Percentiles rank a stretch among this genome's conserved stretches.
These are phyloP conservation scores for Gasteruption jaculator DNA, from an alignment of 2,888 invertebrate species.

Conservation along the genomic window DNA sequence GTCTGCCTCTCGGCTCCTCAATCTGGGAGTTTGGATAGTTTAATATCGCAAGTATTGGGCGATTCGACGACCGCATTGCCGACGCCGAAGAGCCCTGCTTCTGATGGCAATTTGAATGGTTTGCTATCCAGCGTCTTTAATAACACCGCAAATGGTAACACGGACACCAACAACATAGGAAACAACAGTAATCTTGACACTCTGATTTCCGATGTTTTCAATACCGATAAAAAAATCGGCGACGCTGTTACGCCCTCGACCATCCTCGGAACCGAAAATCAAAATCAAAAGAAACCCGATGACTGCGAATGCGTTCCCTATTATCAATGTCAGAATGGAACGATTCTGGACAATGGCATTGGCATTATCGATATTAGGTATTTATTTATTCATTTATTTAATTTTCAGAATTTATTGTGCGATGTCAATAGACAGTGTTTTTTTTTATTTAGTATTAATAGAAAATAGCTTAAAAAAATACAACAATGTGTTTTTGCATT, in stretches of 20 bases:
- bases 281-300: not conserved
- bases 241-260: constrained; percentile 14
- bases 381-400: too few relatives aligned
- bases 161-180: not conserved
- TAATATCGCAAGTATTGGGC: constrained; percentile 7
- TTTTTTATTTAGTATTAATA: too few relatives aligned
- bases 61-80: too few relatives aligned
- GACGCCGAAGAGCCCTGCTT: too few relatives aligned
- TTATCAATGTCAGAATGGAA: constrained; percentile 66
- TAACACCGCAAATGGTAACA: not conserved
- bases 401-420: too few relatives aligned
- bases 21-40: constrained; percentile 5
- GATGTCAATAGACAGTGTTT: too few relatives aligned
- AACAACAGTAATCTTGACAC: not conserved
- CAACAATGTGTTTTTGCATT: too few relatives aligned
- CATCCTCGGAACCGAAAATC: constrained; percentile 17
- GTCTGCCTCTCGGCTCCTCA: constrained; percentile 25
- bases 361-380: constrained; percentile 75
- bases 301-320: constrained; percentile 72
- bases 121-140: constrained; percentile 25
- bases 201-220: constrained; percentile 11
- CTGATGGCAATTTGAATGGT: constrained; percentile 15
- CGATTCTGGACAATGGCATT: constrained; percentile 65
- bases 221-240: not conserved
- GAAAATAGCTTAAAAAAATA: too few relatives aligned